Base-by-base conservation (phyloP, 2,113 vertebrate genomes). In the Malurus melanocephalus region DNA sequence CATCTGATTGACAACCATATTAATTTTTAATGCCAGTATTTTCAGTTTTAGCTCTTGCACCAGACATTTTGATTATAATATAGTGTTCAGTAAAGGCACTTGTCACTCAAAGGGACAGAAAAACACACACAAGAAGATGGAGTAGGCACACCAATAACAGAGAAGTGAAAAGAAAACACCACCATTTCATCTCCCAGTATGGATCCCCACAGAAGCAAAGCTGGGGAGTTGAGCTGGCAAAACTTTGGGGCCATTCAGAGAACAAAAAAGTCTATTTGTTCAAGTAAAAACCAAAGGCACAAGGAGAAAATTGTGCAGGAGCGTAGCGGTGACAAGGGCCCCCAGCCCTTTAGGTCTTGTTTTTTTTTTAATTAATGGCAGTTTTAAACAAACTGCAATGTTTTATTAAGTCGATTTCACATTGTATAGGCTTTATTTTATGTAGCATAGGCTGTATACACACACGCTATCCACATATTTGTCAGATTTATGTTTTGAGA, bases 31-130 rank as follows among this genome's bases (percentile, higher is more conserved):
- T 84, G 69, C 46, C n/a, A 76, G 86, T 87, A 80, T 90, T 84
- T 82, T 56, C 38, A 68, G 82, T 82, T 75, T 73, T 80, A 67
- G 78, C 53, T 81, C 93, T 72, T 85, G 62, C 55, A 59, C 85
- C 75, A 65, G 89, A 89, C 49, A 80, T 75, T 94, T 94, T 89
- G 73, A 96, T 90, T 93, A 80, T 35, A 65, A 81, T 85, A 93
- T 75, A 90, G 76, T 72, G 93, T 88, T 91, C 84, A 16, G 92
- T 46, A 52, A 95, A 89, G 75, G 75, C 71, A 43, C 85, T 80
- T 94, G 95, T 94, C 97, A 95, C 81, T 97, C 91, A 91, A 71
- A 53, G 76, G 42, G 81, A 87, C 84, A 78, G 84, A 79, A 92
- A 85, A 88, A 53, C 57, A 60, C 28, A 85, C 66, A 85, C 24